Evolutionary conservation across 2,888 invertebrate species (phyloP).

Genomic region (Aphidoletes aphidimyza): DNA sequence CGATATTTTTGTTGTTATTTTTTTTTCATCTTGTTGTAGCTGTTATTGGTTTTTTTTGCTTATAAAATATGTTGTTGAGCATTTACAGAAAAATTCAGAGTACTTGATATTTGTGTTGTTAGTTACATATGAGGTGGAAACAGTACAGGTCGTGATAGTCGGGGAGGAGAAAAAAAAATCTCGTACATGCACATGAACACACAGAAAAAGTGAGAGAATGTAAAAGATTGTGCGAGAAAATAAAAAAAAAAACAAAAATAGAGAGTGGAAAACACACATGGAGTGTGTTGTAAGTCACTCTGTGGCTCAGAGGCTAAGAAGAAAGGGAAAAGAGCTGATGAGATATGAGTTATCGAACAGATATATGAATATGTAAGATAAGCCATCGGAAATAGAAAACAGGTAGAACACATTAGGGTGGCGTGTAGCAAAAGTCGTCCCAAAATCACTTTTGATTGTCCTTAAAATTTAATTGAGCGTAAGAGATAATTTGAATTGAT

Average conservation of each 20-base stretch:
- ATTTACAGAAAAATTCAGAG: slow-evolving; percentile 19
- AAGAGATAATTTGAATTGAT: background rate
- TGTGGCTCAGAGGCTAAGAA: background rate
- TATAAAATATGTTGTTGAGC: background rate
- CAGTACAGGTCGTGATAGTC: background rate
- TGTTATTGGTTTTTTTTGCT: no score
- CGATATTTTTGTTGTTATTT: background rate
- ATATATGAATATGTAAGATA: background rate
- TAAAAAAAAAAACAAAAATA: background rate
- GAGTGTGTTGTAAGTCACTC: background rate
- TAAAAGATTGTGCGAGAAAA: background rate
- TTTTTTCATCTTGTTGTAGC: background rate
- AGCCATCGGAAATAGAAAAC: background rate
- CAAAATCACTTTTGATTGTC: slow-evolving; percentile 24
- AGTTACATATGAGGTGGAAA: slow-evolving; percentile 2
- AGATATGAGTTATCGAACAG: background rate
- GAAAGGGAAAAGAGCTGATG: background rate
- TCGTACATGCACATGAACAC: no score
- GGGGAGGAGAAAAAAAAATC: background rate
- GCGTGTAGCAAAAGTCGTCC: background rate
- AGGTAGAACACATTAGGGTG: background rate
- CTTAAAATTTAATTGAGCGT: slow-evolving; percentile 6
- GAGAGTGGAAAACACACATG: no score
- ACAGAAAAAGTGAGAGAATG: background rate
- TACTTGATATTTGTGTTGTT: background rate